Evolutionary conservation across 1,140 invertebrate species (phyloP).

Genomic region (Penaeus vannamei): DNA sequence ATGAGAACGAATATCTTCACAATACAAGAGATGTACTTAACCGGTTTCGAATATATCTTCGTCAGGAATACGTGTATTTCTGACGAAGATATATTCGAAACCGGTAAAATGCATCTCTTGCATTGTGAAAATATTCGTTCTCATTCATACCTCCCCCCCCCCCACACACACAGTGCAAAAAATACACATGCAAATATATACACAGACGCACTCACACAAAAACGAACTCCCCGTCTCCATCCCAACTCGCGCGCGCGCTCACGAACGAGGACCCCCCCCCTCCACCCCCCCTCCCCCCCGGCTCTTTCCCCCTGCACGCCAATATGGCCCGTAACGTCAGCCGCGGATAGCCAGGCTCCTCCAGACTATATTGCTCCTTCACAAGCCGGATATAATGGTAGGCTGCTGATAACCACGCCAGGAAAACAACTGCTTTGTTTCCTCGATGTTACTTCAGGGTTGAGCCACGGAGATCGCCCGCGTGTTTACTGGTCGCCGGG

Average conservation of each 20-base stretch:
- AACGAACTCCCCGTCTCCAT: background rate
- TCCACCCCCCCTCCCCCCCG: background rate
- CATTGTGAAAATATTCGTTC: too few relatives aligned
- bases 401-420: constrained; percentile 51
- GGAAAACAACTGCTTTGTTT: constrained; percentile 59
- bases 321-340: too few relatives aligned
- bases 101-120: too few relatives aligned
- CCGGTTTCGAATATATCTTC: too few relatives aligned
- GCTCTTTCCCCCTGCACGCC: background rate
- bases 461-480: constrained; percentile 60
- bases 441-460: constrained; percentile 56
- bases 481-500: constrained; percentile 58
- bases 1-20: too few relatives aligned
- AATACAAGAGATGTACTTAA: too few relatives aligned
- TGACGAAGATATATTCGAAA: too few relatives aligned
- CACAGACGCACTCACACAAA: background rate
- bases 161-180: too few relatives aligned
- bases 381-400: constrained; percentile 24
- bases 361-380: background rate
- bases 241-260: background rate
- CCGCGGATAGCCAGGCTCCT: too few relatives aligned
- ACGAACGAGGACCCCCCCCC: background rate
- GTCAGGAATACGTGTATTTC: too few relatives aligned
- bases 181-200: background rate
- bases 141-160: too few relatives aligned